Base-by-base conservation (phyloP, 2,888 invertebrate genomes). In the Octonoba sinensis region DNA sequence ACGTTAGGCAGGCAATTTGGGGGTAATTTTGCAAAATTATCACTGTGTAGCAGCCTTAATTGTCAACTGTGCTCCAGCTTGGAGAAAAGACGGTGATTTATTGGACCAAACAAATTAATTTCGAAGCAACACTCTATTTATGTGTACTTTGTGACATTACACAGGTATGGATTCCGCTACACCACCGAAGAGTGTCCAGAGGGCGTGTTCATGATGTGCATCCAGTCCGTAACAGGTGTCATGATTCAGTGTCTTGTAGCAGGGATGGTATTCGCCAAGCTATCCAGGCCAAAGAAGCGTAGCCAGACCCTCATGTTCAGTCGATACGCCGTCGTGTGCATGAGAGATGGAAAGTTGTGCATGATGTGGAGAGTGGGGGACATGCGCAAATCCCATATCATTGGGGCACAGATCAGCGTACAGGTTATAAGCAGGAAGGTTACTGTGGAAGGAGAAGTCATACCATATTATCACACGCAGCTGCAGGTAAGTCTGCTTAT, bases 321-420 rank as follows among this genome's bases (percentile, higher is more conserved):
- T 86, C 91, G 95, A 85, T 93, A 95, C 87, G 96, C 97, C 22
- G 95, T 96, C 84, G 94, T 97, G 87, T 96, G 96, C 88, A 93
- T 95, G 88, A 91, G 97, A 84, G 96, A 97, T 88, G 96, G 96
- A 6, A 92, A 94, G 87, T 92, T 96, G 66, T 96, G 96, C 88
- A 91, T 97, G 86, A 94, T 97, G 94, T 96, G 97, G 90, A 92
- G 97, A 56, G 96, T 97, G 44, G 97, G 97, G 24, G 97, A 97
- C 90, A 97, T 97, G 96, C 92, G 97, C 86, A 89, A 84, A 89
- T 96, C 96, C 78, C 97, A 98, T 90, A 96, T 99, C 87, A 96
- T 99, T 86, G 98, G 98, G 90, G 97, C 99, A 72, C 97, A 97
- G 90, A 95, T 98, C 77, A 91, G 97, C 87, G 96, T 97, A 70